These are phyloP conservation scores for Microcebus jonahi DNA, from an alignment of 2,113 vertebrate species.

Conservation along the genomic window DNA sequence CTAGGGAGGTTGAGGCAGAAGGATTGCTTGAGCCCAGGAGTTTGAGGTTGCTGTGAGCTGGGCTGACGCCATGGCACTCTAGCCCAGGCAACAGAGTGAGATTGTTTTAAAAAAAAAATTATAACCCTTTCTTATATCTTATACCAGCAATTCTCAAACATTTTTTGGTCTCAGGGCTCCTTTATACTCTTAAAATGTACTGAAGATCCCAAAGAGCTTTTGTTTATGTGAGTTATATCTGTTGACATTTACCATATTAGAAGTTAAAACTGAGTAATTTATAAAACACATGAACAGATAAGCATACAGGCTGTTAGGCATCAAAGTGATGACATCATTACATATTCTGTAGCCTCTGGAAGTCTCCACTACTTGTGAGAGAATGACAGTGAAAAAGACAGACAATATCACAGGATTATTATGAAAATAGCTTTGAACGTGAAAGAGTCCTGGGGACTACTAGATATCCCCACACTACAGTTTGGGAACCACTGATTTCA, in stretches of 20 bases:
- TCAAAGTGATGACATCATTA: neutral
- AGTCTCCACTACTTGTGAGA: neutral
- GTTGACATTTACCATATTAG: neutral
- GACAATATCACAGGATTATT: neutral
- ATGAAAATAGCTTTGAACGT: neutral
- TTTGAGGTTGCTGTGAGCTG: too few species aligned
- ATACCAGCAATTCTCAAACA: neutral
- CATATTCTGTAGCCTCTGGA: neutral
- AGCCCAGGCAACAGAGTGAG: too few species aligned
- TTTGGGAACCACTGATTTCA: neutral
- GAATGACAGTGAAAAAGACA: neutral
- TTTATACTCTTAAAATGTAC: neutral
- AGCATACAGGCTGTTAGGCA: neutral
- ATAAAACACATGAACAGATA: neutral
- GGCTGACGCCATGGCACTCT: too few species aligned
- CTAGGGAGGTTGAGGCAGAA: too few species aligned
- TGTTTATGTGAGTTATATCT: neutral
- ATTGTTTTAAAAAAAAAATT: neutral
- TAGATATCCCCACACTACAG: neutral
- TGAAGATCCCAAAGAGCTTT: neutral
- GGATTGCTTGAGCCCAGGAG: too few species aligned
- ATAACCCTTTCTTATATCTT: neutral
- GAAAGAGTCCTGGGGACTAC: neutral
- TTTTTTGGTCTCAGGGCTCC: neutral
- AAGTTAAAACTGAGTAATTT: neutral